Percentiles rank a stretch among this genome's conserved stretches.
Conservation (phyloP, 2,113 vertebrate genomes). For the Phaethon lepturus region DNA sequence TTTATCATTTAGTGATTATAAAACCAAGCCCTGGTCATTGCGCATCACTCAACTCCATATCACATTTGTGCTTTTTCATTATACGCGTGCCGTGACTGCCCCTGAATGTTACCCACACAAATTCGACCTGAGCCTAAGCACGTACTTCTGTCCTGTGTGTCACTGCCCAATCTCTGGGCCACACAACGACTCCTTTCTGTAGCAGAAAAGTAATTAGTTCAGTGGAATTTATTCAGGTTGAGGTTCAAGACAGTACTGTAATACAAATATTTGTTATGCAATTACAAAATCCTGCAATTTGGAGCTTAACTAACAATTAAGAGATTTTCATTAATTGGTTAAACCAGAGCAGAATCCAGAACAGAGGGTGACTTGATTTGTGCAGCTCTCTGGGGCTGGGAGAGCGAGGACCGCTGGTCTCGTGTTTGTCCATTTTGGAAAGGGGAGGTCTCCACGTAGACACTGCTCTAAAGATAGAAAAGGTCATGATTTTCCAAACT, state of each 20-base stretch:
- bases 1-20: neutral
- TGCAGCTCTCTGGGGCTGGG: neutral
- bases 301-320: constrained; percentile 34
- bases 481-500: constrained; percentile 65
- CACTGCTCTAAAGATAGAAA: constrained; percentile 59
- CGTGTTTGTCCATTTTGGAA: constrained; percentile 34
- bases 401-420: neutral
- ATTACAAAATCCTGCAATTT: constrained; percentile 19
- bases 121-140: neutral
- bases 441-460: constrained; percentile 6
- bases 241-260: neutral
- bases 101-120: neutral
- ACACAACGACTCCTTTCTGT: neutral
- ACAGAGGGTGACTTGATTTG: neutral
- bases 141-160: neutral
- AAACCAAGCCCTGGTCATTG: neutral
- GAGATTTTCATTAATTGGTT: constrained; percentile 30
- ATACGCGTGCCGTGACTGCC: neutral
- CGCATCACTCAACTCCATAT: neutral
- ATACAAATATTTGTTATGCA: constrained; percentile 27
- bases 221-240: constrained; percentile 23
- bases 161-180: neutral
- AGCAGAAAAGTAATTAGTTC: constrained; percentile 27
- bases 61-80: neutral
- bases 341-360: constrained; percentile 1